Evolutionary conservation across 2,797 vertebrate species (phyloP).

Genomic region (Amphiprion clarkii): DNA sequence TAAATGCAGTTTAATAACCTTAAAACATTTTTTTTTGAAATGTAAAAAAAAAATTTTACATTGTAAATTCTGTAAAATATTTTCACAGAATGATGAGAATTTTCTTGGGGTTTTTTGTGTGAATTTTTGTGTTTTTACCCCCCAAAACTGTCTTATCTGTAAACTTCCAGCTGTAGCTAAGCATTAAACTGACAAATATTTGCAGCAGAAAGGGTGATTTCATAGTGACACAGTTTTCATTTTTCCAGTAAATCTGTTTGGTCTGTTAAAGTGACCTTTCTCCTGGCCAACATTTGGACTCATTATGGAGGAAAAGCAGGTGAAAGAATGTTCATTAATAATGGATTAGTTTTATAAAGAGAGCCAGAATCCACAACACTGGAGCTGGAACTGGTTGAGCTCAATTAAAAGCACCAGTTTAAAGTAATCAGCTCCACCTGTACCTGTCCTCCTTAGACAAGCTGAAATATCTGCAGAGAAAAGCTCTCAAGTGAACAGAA

Average conservation of each 20-base stretch:
- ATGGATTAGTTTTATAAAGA: slow-evolving; percentile 19
- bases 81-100: too few relatives aligned
- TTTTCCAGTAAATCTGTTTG: slow-evolving; percentile 6
- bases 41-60: too few relatives aligned
- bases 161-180: too few relatives aligned
- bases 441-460: neutral
- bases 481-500: neutral
- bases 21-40: too few relatives aligned
- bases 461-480: neutral
- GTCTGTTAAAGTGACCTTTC: neutral
- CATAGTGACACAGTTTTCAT: neutral
- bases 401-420: slow-evolving; percentile 14
- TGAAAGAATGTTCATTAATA: slow-evolving; percentile 8
- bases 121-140: too few relatives aligned
- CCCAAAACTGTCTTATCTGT: too few relatives aligned
- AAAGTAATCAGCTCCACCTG: slow-evolving; percentile 11
- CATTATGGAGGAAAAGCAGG: slow-evolving; percentile 3
- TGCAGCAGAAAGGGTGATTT: neutral
- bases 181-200: slow-evolving; percentile 3
- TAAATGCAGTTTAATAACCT: too few relatives aligned
- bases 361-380: slow-evolving; percentile 3
- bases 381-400: neutral
- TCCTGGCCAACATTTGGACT: neutral
- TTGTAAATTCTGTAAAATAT: too few relatives aligned
- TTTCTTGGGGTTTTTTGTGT: too few relatives aligned